Evolutionary conservation across 2,797 vertebrate species (phyloP).

Genomic region (Aldrovandia affinis): DNA sequence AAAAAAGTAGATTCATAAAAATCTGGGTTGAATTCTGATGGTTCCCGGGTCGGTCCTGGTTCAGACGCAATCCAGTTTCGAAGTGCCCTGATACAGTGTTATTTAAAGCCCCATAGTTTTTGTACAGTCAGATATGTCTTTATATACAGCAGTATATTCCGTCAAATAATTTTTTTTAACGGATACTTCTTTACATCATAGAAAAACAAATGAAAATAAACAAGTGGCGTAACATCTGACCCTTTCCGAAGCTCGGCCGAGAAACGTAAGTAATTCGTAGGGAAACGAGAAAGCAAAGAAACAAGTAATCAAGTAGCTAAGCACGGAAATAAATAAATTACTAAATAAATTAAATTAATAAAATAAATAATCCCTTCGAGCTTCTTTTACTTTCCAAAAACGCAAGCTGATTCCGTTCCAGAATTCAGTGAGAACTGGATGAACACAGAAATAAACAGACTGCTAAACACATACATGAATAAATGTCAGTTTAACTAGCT

Average conservation of each 20-base stretch:
- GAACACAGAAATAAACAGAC: constrained; percentile 51
- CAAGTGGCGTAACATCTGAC: constrained; percentile 1
- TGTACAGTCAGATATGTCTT: constrained; percentile 43
- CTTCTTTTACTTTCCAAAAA: constrained; percentile 47
- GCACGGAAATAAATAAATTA: constrained; percentile 38
- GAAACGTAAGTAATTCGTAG: constrained; percentile 51
- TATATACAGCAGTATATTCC: constrained; percentile 45
- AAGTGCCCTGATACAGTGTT: constrained; percentile 14
- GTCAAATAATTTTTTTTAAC: constrained; percentile 34
- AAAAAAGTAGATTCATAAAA: neutral
- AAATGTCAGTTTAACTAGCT: constrained; percentile 64
- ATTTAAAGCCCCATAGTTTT: constrained; percentile 38
- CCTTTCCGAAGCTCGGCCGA: constrained; percentile 21
- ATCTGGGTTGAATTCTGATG: constrained; percentile 21
- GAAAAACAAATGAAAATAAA: constrained; percentile 26
- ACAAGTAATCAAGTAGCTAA: constrained; percentile 59
- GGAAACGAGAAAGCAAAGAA: constrained; percentile 50
- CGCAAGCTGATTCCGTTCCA: constrained; percentile 51
- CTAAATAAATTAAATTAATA: constrained; percentile 59
- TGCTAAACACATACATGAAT: constrained; percentile 54
- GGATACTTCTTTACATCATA: constrained; percentile 28
- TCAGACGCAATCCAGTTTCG: neutral
- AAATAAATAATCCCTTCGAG: constrained; percentile 39
- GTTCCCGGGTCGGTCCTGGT: neutral
- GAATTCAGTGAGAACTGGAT: constrained; percentile 48